Evolutionary conservation across 1,140 invertebrate species (phyloP), one percentile per base, ranked within the genome.

Genomic region (Drosophila truncata): DNA sequence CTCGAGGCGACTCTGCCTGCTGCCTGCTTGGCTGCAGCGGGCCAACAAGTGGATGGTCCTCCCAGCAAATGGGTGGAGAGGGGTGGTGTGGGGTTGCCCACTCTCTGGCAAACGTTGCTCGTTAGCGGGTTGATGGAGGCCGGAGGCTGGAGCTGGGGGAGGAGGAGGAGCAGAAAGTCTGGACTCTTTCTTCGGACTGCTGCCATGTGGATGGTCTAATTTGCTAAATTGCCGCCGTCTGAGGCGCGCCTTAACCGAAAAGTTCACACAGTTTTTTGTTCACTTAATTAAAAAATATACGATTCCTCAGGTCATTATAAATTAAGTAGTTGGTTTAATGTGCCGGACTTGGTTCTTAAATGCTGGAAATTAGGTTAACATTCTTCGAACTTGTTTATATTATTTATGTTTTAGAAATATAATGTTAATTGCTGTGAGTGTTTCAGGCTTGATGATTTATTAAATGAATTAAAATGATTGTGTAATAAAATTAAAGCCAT

Each of bases 281-380:
- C 70, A 63, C 81, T 66, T 66, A 74, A 83, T 80, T 74, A 76
- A 80, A 66, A 62, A 66, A 61, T 75, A 63, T 67, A 61, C 58
- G 39, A 62, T 25, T 57, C n/a, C 41, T 47, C 27, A 44, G 72
- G 47, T 37, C 37, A 29, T 31, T 29, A 33, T 3, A 18, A 42
- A 54, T 67, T 54, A 54, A 46, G 62, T 67, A 46, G 62, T 50
- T 41, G 46, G 44, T 29, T 67, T 67, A 46, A 37, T 67, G 33
- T 23, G 18, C 50, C 1, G 20, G 14, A 10, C 11, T 23, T 1
- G 25, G 44, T 20, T 46, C 23, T 25, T 47, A 47, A 46, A 46
- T 46, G 20, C 20, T 46, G 13, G 13, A n/a, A 50, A 50, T n/a
- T 11, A 29, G 50, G 50, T 23, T 35, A 35, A 23, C 29, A 35